Percentiles rank a stretch among this genome's conserved stretches.
These are phyloP conservation scores for Steatornis caripensis DNA, from an alignment of 2,113 vertebrate genomes.

Conservation along the genomic window DNA sequence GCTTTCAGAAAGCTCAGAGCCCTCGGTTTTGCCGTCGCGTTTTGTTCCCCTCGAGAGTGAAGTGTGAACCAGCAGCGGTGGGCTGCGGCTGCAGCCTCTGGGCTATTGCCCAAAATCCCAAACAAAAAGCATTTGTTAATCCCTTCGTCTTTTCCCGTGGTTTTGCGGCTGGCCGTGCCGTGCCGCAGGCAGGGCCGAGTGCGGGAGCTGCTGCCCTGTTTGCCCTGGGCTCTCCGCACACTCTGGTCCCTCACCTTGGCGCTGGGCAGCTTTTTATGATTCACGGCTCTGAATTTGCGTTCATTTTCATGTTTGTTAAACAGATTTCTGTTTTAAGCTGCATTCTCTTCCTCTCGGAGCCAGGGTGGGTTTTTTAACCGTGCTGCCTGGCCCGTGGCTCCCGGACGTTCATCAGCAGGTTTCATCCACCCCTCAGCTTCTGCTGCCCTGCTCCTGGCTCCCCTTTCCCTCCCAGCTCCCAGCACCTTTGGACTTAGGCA, in stretches of 20 bases:
- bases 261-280: not conserved
- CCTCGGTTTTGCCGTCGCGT: not conserved
- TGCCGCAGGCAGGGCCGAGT: rapidly evolving
- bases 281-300: not conserved
- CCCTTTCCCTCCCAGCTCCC: not conserved
- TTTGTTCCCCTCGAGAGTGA: not conserved
- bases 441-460: not conserved
- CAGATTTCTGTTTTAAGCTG: not conserved
- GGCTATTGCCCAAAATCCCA: not conserved
- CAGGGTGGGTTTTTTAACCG: not conserved
- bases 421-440: not conserved
- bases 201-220: rapidly evolving
- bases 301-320: not conserved
- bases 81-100: not conserved
- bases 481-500: not conserved
- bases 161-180: not conserved
- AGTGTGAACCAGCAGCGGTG: not conserved
- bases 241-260: not conserved
- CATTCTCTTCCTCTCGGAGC: not conserved
- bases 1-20: not conserved
- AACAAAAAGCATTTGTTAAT: not conserved
- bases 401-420: not conserved
- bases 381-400: not conserved
- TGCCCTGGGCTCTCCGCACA: not conserved
- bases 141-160: not conserved